Conservation (phyloP, 2,113 vertebrate species). For the Passer montanus region DNA sequence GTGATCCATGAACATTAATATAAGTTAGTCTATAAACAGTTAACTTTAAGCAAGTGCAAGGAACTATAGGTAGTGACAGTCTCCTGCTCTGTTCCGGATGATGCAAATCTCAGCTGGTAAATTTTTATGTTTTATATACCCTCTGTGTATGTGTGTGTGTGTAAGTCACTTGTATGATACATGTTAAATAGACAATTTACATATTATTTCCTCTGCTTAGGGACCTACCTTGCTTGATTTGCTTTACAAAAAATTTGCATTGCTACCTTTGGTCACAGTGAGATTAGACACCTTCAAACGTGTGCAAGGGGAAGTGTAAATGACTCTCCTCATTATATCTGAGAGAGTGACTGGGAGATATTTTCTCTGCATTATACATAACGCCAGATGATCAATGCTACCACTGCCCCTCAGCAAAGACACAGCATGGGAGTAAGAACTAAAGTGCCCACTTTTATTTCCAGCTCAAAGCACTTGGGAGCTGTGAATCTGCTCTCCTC, state of each 20-base stretch:
- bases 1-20: neutral
- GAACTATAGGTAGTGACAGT: neutral
- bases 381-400: neutral
- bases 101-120: neutral
- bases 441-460: neutral
- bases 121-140: neutral
- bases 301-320: neutral
- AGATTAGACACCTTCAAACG: neutral
- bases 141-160: neutral
- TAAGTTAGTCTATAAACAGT: neutral
- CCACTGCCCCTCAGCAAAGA: neutral
- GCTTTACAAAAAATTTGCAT: neutral
- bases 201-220: neutral
- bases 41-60: neutral
- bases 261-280: neutral
- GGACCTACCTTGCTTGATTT: neutral
- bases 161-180: neutral
- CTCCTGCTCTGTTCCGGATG: neutral
- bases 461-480: neutral
- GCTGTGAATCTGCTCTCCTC: neutral
- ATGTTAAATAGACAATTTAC: neutral
- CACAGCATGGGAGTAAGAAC: neutral
- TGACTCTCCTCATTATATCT: neutral
- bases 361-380: neutral
- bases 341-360: neutral